A percentile compares a stretch with the other conserved stretches of the same genome.
Evolutionary conservation across 2,888 invertebrate species (phyloP).

Genomic region (Epiblema foenella): DNA sequence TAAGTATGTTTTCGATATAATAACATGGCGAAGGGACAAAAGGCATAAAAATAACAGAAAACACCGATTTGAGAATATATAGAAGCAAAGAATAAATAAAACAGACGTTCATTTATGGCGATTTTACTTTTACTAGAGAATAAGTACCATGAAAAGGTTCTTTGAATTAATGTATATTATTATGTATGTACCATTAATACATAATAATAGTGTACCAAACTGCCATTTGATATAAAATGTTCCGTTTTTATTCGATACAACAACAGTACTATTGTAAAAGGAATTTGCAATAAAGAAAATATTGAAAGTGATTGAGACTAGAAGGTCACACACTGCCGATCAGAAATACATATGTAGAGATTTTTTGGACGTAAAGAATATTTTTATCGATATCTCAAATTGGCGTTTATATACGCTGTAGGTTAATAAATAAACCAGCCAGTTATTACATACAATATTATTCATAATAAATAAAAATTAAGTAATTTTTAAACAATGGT

Average conservation of each 20-base stretch:
- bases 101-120: neutral
- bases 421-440: slow-evolving; percentile 28
- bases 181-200: too few relatives aligned
- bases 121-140: neutral
- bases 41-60: neutral
- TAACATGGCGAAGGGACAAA: neutral
- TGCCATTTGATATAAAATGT: neutral
- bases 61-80: slow-evolving; percentile 19
- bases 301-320: too few relatives aligned
- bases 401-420: slow-evolving; percentile 1
- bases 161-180: too few relatives aligned
- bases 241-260: neutral
- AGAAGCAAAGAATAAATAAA: neutral
- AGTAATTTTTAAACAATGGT: slow-evolving; percentile 20
- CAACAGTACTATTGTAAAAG: neutral
- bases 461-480: neutral
- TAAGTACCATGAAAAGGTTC: neutral
- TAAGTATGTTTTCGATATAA: neutral
- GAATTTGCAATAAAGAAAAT: neutral
- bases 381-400: slow-evolving; percentile 19
- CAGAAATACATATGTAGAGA: neutral
- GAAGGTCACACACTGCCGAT: neutral
- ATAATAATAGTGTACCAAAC: neutral
- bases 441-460: slow-evolving; percentile 3
- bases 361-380: neutral